phyloP scores from a whole-genome alignment of 1,140 invertebrate genomes.

The Plutomurus gul region DNA sequence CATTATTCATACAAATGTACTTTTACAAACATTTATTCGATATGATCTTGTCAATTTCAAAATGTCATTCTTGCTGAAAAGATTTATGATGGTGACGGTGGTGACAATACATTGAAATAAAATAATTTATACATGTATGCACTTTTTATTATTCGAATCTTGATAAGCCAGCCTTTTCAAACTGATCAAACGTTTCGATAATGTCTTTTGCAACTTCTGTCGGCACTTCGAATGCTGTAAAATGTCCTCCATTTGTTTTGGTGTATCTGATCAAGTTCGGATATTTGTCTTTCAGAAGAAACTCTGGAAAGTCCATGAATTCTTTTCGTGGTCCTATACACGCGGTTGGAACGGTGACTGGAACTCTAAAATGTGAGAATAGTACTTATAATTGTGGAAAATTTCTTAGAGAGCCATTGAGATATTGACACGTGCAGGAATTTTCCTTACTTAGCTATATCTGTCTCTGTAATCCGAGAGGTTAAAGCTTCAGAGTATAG shows the following conservation, averaged over 20 bases:
- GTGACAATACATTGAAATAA: no score
- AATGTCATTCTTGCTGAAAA: no score
- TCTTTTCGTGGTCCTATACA: conserved; percentile 52
- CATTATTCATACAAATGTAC: no score
- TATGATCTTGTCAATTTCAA: no score
- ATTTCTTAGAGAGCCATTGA: background rate
- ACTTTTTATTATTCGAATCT: background rate
- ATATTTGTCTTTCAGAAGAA: conserved; percentile 12
- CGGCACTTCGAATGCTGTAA: conserved; percentile 22
- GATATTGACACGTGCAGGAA: background rate
- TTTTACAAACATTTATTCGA: no score
- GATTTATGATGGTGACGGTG: no score
- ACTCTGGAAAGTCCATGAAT: background rate
- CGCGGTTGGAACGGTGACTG: conserved; percentile 58
- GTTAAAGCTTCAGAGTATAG: conserved; percentile 61
- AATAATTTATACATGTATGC: no score
- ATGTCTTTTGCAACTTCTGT: background rate
- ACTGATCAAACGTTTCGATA: background rate
- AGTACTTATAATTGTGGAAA: background rate
- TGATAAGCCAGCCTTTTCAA: background rate
- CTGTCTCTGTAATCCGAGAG: background rate
- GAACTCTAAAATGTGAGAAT: conserved; percentile 52
- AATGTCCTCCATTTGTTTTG: background rate
- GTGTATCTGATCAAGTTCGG: conserved; percentile 1
- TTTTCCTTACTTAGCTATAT: background rate